Base-by-base conservation (phyloP, 2,888 invertebrate species). In the Rhabditophanes sp. region DNA sequence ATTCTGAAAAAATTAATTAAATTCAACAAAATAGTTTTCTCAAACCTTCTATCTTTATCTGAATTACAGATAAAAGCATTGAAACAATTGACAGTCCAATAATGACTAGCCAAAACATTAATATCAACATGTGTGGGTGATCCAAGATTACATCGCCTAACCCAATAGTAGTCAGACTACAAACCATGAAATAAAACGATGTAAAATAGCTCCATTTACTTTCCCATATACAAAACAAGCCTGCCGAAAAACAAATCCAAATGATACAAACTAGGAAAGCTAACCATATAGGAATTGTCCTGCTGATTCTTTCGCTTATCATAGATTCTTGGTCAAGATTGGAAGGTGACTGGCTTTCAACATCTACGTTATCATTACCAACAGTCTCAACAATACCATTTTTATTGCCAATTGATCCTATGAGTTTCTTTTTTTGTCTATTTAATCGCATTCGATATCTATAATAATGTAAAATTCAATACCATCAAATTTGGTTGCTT, bases 1-100 rank as follows among this genome's bases (percentile, higher is more conserved):
- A 62, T 31, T 63, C 60, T 60, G 37, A 21, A 44, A 33, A n/a
- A 5, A 12, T 14, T n/a, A 7, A 8, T 6, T 22, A 23, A 11
- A 17, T 16, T 26, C 17, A 16, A 19, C n/a, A 25, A 16, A 15
- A n/a, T n/a, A n/a, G n/a, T n/a, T n/a, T n/a, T n/a, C n/a, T 27
- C 18, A 11, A 12, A 27, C n/a, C 16, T n/a, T 9, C 17, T 11
- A 3, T n/a, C n/a, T n/a, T 16, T 26, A 26, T 22, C 71, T 84
- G 85, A 1, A 88, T 83, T 15, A 90, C 85, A 62, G 87, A 88
- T 56, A 93, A 82, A 67, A 84, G 83, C 87, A 90, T 88, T 48
- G 88, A 84, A 31, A 88, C 88, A 14, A 93, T 72, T 0, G 90
- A 83, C 39, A 93, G 72, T 5, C 93, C 93, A 56, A 93, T 82